These are phyloP conservation scores for Rhadinocentrus ornatus DNA, from an alignment of 2,797 vertebrate species.

Conservation along the genomic window DNA sequence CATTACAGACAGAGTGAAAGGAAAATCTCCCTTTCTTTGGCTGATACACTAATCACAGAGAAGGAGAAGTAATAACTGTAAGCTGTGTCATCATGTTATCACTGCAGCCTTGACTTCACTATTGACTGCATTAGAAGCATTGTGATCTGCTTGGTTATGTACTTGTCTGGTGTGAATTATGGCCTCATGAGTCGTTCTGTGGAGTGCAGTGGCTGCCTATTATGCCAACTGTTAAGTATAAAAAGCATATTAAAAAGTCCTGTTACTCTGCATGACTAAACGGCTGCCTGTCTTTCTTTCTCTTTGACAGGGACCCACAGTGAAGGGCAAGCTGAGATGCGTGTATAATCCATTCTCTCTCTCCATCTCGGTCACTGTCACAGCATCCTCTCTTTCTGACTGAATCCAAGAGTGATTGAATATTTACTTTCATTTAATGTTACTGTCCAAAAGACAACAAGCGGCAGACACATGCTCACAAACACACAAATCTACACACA, in stretches of 20 bases:
- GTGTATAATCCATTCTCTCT: conserved; percentile 41
- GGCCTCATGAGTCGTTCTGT: conserved; percentile 39
- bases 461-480: conserved; percentile 45
- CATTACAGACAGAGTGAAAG: conserved; percentile 52
- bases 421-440: conserved; percentile 72
- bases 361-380: conserved; percentile 42
- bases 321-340: conserved; percentile 59
- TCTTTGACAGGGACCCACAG: conserved; percentile 47
- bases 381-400: conserved; percentile 43
- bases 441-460: conserved; percentile 64
- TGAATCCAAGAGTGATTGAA: conserved; percentile 67
- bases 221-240: conserved; percentile 63
- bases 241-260: conserved; percentile 39
- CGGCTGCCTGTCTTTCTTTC: conserved; percentile 55
- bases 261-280: conserved; percentile 50
- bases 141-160: conserved; percentile 48
- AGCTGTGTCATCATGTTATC: conserved; percentile 55
- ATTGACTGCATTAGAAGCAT: conserved; percentile 62
- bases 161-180: conserved; percentile 16
- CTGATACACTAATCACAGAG: conserved; percentile 66
- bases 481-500: conserved; percentile 38
- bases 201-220: conserved; percentile 55
- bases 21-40: conserved; percentile 55
- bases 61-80: conserved; percentile 63
- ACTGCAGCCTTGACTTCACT: conserved; percentile 71